Base-by-base conservation (phyloP, 2,113 vertebrate species). In the Thomomys bottae region DNA sequence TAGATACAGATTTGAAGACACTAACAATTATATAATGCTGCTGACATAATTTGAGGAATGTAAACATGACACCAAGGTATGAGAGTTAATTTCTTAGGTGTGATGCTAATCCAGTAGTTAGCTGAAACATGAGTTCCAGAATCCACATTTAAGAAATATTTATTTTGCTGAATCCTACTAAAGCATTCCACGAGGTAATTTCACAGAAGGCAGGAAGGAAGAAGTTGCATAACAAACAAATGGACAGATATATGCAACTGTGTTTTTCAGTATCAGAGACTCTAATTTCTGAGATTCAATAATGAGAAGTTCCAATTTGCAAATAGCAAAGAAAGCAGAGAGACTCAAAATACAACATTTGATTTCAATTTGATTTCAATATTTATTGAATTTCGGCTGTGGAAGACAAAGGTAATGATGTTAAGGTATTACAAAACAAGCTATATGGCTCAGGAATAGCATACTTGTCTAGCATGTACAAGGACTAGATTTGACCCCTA, bases 321-420 rank as follows among this genome's bases (percentile, higher is more conserved):
- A 88, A 88, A 92, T 42, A 49, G 85, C 67, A 77, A 77, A 78
- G 68, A 57, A n/a, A 91, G 28, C 20, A 70, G 26, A 84, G 64
- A 3, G 38, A 77, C 64, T 92, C 86, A 75, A 80, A 92, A 84
- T 42, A 21, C 80, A 88, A 83, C 81, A 94, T 95, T 95, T 92
- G 88, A 94, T 91, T 94, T 90, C 88, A 80, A 94, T 97, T 96
- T 94, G 77, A 73, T 95, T 94, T 94, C 90, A 88, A 87, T 92
- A n/a, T n/a, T n/a, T n/a, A n/a, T n/a, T n/a, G n/a, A n/a, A n/a
- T n/a, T n/a, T n/a, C n/a, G n/a, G n/a, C n/a, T n/a, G n/a, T n/a
- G n/a, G n/a, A n/a, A n/a, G n/a, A n/a, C n/a, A n/a, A n/a, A n/a
- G n/a, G n/a, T n/a, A 82, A 28, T 78, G 67, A 40, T 84, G 7